Conservation (phyloP, 2,113 vertebrate genomes). For the Sakesphorus luctuosus region DNA sequence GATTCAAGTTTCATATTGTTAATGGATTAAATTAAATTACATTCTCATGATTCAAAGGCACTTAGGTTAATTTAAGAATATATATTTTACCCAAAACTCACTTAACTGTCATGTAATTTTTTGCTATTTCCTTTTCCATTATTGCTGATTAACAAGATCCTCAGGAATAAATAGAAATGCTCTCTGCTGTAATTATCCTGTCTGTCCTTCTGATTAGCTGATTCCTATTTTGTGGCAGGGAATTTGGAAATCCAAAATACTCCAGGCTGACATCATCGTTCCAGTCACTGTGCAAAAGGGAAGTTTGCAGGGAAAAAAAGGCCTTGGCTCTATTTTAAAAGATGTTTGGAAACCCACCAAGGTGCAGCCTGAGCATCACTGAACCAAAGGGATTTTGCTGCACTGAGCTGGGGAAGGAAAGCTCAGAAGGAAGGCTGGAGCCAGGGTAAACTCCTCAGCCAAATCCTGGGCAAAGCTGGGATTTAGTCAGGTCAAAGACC, state of each 20-base stretch:
- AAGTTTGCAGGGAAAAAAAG: neutral
- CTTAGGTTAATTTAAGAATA: slow-evolving; percentile 40
- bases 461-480: neutral
- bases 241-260: neutral
- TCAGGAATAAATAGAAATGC: slow-evolving; percentile 10
- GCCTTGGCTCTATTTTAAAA: neutral
- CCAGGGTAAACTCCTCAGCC: neutral
- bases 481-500: neutral
- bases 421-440: neutral
- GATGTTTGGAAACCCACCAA: neutral
- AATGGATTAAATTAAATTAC: neutral
- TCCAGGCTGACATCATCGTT: neutral
- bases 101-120: slow-evolving; percentile 6
- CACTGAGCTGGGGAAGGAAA: neutral
- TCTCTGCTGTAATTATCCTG: slow-evolving; percentile 11
- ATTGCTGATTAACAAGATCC: slow-evolving; percentile 36
- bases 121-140: slow-evolving; percentile 48
- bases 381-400: neutral
- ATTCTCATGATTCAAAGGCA: neutral
- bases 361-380: neutral
- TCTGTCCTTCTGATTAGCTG: slow-evolving; percentile 14
- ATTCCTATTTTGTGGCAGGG: neutral
- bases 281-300: neutral
- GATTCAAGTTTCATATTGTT: neutral
- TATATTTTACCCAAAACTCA: slow-evolving; percentile 31